A percentile compares a stretch with the other conserved stretches of the same genome.
These are phyloP conservation scores for Lasioglossum zephyrum DNA, from an alignment of 2,888 invertebrate genomes.

Conservation along the genomic window DNA sequence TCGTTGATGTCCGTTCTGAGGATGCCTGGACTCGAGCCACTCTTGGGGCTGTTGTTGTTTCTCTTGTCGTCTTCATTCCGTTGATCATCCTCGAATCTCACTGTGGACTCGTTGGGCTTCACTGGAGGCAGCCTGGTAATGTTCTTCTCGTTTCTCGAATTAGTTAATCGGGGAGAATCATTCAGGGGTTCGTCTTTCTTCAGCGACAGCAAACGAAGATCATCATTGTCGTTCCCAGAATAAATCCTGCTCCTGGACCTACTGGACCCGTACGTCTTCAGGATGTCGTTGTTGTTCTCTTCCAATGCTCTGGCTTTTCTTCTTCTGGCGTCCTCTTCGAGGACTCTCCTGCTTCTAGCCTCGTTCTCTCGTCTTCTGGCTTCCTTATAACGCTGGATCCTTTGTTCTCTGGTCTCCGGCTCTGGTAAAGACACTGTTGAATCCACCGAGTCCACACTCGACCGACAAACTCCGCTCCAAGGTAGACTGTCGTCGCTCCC, in stretches of 20 bases:
- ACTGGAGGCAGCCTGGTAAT: conserved; percentile 62
- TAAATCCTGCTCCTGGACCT: conserved; percentile 58
- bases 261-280: conserved; percentile 51
- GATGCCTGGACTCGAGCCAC: conserved; percentile 64
- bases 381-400: conserved; percentile 82
- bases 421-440: conserved; percentile 71
- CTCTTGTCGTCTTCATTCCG: conserved; percentile 71
- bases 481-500: conserved; percentile 83
- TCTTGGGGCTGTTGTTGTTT: conserved; percentile 66
- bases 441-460: conserved; percentile 79
- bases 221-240: conserved; percentile 62
- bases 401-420: conserved; percentile 79
- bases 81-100: conserved; percentile 71
- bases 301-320: conserved; percentile 72
- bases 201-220: conserved; percentile 16
- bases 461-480: conserved; percentile 75
- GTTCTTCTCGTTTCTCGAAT: conserved; percentile 52
- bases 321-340: conserved; percentile 80
- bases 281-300: conserved; percentile 75
- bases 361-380: conserved; percentile 81
- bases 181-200: conserved; percentile 51
- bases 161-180: conserved; percentile 32
- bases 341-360: conserved; percentile 78
- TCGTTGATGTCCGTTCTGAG: conserved; percentile 75
- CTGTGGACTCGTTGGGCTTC: conserved; percentile 63